Conservation (phyloP, 2,113 vertebrate species). For the Dendropsophus ebraccatus region DNA sequence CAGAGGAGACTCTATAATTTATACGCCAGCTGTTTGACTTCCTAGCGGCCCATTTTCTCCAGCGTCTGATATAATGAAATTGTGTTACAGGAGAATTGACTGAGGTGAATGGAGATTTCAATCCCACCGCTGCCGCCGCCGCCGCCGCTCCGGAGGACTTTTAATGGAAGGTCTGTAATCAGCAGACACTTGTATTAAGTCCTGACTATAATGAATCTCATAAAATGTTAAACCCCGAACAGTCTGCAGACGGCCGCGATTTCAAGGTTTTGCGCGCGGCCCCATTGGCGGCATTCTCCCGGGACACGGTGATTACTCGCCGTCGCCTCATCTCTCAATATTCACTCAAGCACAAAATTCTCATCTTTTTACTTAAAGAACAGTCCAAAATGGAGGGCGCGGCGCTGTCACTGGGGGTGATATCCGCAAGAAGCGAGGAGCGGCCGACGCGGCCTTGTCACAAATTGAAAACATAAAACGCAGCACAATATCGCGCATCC, state of each 20-base stretch:
- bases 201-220: constrained; percentile 94
- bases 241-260: constrained; percentile 86
- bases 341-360: constrained; percentile 99
- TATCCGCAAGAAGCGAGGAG: constrained; percentile 68
- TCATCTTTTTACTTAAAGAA: constrained; percentile 95
- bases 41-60: no score
- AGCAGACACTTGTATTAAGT: constrained; percentile 95
- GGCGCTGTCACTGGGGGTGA: constrained; percentile 83
- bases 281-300: constrained; percentile 92
- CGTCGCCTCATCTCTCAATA: constrained; percentile 99
- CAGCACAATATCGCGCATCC: background rate
- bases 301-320: constrained; percentile 99
- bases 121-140: constrained; percentile 92
- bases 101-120: constrained; percentile 99
- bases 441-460: background rate
- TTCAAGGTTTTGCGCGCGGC: constrained; percentile 97
- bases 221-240: constrained; percentile 89
- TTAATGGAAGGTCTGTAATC: constrained; percentile 92
- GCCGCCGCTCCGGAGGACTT: constrained; percentile 82
- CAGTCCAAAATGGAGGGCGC: constrained; percentile 89
- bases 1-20: constrained; percentile 99
- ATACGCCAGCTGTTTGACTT: constrained; percentile 98
- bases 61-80: constrained; percentile 99
- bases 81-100: constrained; percentile 98
- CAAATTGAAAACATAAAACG: constrained; percentile 15